Percentiles rank a stretch among this genome's conserved stretches.
phyloP scores from a whole-genome alignment of 2,797 vertebrate species.

The Cynodonichthys magdalenae region DNA sequence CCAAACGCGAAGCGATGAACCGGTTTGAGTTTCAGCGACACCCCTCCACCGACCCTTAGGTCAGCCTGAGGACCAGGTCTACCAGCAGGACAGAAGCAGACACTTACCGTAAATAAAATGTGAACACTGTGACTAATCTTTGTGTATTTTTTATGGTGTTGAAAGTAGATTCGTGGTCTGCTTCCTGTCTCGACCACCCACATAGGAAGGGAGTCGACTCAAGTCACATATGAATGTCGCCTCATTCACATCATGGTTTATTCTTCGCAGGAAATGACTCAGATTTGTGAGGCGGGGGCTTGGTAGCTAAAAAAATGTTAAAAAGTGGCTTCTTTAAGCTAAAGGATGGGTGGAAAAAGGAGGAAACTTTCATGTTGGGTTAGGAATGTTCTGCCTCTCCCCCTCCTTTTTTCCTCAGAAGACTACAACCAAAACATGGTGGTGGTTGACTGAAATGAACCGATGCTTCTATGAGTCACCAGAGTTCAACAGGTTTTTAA shows the following conservation, averaged over 20 bases:
- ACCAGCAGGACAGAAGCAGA: constrained; percentile 69
- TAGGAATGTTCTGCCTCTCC: not conserved
- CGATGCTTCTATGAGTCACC: constrained; percentile 4
- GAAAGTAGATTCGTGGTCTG: constrained; percentile 35
- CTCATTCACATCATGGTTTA: constrained; percentile 43
- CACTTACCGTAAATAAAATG: constrained; percentile 68
- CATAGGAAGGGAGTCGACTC: constrained; percentile 50
- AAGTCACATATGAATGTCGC: constrained; percentile 19
- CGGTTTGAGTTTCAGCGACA: too few species aligned
- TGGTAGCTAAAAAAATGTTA: not conserved
- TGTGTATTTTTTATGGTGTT: constrained; percentile 32
- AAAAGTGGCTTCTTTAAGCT: not conserved
- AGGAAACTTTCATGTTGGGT: not conserved
- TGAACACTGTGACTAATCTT: constrained; percentile 75
- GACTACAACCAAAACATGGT: constrained; percentile 14
- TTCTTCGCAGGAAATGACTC: constrained; percentile 43
- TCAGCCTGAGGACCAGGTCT: not conserved
- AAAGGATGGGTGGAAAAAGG: not conserved
- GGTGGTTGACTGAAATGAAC: constrained; percentile 19
- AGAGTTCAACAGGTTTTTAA: constrained; percentile 1
- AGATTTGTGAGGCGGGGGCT: constrained; percentile 19
- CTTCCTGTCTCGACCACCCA: constrained; percentile 68
- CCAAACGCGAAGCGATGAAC: too few species aligned
- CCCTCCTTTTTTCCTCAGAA: not conserved
- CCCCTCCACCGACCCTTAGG: not conserved